These are phyloP conservation scores for Podargus strigoides DNA, from an alignment of 2,797 vertebrate species.

Conservation along the genomic window DNA sequence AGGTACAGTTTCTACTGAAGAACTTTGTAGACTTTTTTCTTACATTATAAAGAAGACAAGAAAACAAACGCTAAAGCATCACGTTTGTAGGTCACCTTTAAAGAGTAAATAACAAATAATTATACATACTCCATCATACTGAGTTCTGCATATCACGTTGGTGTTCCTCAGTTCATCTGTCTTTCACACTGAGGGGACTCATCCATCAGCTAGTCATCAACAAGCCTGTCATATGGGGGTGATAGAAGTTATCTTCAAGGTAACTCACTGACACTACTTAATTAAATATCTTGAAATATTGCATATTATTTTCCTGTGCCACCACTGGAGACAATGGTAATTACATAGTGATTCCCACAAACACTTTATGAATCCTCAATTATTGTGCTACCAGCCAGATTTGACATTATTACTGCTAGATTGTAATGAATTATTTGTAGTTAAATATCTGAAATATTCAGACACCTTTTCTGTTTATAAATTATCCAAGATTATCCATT, in stretches of 20 bases:
- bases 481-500: background rate
- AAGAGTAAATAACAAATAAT: conserved; percentile 35
- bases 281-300: conserved; percentile 65
- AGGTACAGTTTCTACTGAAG: background rate
- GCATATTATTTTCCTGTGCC: conserved; percentile 38
- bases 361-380: conserved; percentile 39
- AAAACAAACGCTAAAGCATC: background rate
- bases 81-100: conserved; percentile 30
- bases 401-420: conserved; percentile 4
- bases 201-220: conserved; percentile 51
- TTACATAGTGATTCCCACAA: conserved; percentile 45
- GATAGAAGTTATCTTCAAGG: conserved; percentile 54
- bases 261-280: conserved; percentile 53
- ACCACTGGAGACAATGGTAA: conserved; percentile 32
- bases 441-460: background rate
- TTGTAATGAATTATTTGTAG: background rate
- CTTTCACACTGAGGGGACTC: background rate
- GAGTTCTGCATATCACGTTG: background rate
- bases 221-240: background rate
- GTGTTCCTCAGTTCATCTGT: conserved; percentile 27
- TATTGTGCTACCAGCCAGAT: conserved; percentile 3
- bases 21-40: background rate
- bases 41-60: background rate
- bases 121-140: background rate
- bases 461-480: background rate